Evolutionary conservation across 2,113 vertebrate genomes (phyloP), one percentile per base, ranked within the genome.

Genomic region (Odobenus rosmarus): DNA sequence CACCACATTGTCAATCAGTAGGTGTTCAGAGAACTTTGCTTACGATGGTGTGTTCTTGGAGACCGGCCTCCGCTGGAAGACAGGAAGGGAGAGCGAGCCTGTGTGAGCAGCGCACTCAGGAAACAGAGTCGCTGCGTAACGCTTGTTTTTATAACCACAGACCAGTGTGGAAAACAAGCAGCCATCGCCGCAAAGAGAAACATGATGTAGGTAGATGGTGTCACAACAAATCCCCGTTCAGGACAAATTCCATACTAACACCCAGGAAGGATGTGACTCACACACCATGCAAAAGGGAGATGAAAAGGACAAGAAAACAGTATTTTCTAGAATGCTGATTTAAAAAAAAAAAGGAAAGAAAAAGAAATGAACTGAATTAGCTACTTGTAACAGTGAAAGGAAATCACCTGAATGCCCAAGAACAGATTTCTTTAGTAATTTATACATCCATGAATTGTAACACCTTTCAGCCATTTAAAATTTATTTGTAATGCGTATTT

Each of bases 11-110:
- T 98, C 97, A 97, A 81, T 84, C 94, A 42, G 88, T 46, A 39
- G 61, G 95, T 91, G 91, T 98, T 95, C 96, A 23, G 72, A 95
- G 96, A 98, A 97, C 97, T 96, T 81, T 98, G 98, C 98, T 98
- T 98, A 93, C n/a, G 6, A 36, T 59, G 89, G 69, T 97, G 96
- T 98, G 98, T 98, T 98, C 98, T 74, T 98, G 89, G 97, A 98
- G 90, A 98, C 83, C 33, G 62, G 96, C 95, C 80, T 64, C 69
- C 2, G 1, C 62, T 84, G 85, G 92, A 87, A 74, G 96, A 82
- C 88, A 93, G 95, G 94, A 90, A 90, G 49, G 57, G 15, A 88
- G 53, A 76, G 49, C 1, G 15, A 87, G 87, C 61, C 0, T 4
- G 42, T 49, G 62, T 24, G 93, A 39, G 49, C 57, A 0, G 3